Evolutionary conservation across 1,140 invertebrate genomes (phyloP).

Genomic region (Lineus longissimus): DNA sequence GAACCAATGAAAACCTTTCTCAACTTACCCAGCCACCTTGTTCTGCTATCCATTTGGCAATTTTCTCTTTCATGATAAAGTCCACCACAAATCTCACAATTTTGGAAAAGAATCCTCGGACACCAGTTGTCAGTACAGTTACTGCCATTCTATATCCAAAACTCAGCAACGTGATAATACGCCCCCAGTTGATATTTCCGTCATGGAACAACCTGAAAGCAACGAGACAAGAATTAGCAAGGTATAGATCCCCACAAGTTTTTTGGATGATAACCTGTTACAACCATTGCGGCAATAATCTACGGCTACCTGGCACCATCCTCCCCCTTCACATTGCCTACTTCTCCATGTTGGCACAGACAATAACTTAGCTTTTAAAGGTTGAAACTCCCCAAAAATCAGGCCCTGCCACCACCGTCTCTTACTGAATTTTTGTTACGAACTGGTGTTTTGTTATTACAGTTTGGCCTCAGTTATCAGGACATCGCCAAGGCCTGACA

Average conservation of each 20-base stretch:
- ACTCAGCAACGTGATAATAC: constrained; percentile 38
- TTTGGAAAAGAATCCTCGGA: constrained; percentile 32
- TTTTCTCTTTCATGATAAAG: constrained; percentile 37
- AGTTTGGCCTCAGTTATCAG: no score
- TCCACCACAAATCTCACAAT: constrained; percentile 36
- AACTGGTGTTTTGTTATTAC: no score
- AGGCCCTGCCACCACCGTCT: no score
- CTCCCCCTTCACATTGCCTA: no score
- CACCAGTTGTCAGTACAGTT: constrained; percentile 23
- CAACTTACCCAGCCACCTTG: constrained; percentile 45
- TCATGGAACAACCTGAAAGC: constrained; percentile 35
- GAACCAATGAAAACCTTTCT: neutral
- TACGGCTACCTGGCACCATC: no score
- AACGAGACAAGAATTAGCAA: neutral
- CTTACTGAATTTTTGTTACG: no score
- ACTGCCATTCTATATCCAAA: constrained; percentile 47
- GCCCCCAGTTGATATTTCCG: constrained; percentile 40
- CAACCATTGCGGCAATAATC: no score
- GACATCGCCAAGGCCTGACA: no score
- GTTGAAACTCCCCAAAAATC: no score
- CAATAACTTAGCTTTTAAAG: no score
- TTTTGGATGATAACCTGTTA: no score
- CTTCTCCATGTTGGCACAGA: no score
- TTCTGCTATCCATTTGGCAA: constrained; percentile 41
- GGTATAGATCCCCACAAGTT: neutral